These are phyloP conservation scores for Hyposmocoma kahamanoa DNA, from an alignment of 1,140 invertebrate species.

Conservation along the genomic window DNA sequence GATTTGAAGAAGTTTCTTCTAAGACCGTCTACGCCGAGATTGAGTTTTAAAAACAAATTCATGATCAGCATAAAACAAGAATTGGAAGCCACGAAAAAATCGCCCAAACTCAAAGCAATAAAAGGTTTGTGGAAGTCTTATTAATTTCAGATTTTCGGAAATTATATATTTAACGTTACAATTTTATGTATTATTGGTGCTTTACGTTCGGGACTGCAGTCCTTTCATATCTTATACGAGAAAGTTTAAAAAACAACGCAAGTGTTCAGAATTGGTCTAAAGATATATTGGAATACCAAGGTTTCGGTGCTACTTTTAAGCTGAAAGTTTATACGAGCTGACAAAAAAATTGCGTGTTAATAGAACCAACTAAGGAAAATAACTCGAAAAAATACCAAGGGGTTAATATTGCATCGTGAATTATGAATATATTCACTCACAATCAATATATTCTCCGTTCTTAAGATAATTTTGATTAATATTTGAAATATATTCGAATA, in stretches of 20 bases:
- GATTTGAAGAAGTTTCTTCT: slow-evolving; percentile 68
- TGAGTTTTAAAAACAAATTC: slow-evolving; percentile 65
- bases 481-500: no score
- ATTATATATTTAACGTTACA: not conserved
- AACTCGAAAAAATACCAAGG: no score
- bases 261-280: slow-evolving; percentile 57
- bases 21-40: slow-evolving; percentile 56
- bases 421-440: no score
- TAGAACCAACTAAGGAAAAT: no score
- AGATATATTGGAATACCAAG: slow-evolving; percentile 33
- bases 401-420: no score
- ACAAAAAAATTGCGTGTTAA: not conserved
- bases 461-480: no score
- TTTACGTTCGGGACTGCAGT: slow-evolving; percentile 11
- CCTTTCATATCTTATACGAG: not conserved
- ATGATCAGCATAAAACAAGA: slow-evolving; percentile 66
- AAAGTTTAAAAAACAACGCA: slow-evolving; percentile 32
- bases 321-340: slow-evolving; percentile 21
- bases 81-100: slow-evolving; percentile 54
- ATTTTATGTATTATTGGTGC: slow-evolving; percentile 32
- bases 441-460: no score
- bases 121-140: slow-evolving; percentile 72
- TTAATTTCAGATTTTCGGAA: slow-evolving; percentile 17
- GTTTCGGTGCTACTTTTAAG: slow-evolving; percentile 39
- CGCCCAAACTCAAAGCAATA: slow-evolving; percentile 66